These are phyloP conservation scores for Lamprotornis superbus DNA, from an alignment of 2,113 vertebrate genomes.

Conservation along the genomic window DNA sequence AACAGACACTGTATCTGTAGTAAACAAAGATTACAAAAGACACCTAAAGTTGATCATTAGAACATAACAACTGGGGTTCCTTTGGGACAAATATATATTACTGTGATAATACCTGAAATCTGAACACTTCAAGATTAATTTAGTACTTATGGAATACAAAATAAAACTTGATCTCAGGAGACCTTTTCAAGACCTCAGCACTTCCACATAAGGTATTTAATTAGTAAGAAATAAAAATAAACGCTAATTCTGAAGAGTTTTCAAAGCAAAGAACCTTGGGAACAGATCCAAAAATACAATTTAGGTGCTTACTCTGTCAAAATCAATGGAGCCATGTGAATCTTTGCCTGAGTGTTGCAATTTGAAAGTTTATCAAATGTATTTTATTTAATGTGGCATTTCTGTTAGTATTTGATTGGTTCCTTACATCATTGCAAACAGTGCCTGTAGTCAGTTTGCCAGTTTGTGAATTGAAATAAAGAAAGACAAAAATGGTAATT, in stretches of 20 bases:
- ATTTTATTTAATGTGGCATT: neutral
- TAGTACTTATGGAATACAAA: neutral
- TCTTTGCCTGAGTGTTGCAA: neutral
- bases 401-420: neutral
- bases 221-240: neutral
- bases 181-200: neutral
- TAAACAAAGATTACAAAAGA: neutral
- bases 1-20: neutral
- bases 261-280: neutral
- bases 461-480: neutral
- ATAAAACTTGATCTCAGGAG: neutral
- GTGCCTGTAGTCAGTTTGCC: neutral
- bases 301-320: neutral
- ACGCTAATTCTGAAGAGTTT: neutral
- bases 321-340: neutral
- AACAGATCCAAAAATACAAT: neutral
- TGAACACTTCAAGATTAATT: neutral
- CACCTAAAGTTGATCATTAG: neutral
- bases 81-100: neutral
- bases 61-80: neutral
- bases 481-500: neutral
- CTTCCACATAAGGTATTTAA: neutral
- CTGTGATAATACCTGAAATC: neutral
- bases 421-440: neutral
- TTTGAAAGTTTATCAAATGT: neutral